Base-by-base conservation (phyloP, 2,888 invertebrate species). In the Eupithecia dodoneata region DNA sequence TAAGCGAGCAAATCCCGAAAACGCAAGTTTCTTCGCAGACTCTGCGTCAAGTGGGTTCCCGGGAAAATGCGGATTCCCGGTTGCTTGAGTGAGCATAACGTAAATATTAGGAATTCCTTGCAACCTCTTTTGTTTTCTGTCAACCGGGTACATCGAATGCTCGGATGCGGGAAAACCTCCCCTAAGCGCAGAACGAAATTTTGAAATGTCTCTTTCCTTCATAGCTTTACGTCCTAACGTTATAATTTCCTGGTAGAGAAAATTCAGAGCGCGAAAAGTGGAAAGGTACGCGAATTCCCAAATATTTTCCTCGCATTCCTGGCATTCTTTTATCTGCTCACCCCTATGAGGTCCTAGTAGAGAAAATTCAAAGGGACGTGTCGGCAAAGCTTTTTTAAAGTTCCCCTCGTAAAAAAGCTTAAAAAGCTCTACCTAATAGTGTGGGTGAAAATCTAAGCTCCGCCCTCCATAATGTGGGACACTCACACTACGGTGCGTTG, bases 151-250 rank as follows among this genome's bases (percentile, higher is more conserved):
- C 79, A 85, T 90, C 93, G 93, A 94, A 95, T 95, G 90, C 91
- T 90, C 93, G 87, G 93, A 92, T 95, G 95, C 93, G 95, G 94
- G 95, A 95, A 95, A 94, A 93, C 90, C 91, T 92, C 87, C 93
- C 90, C 88, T 92, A 92, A 90, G 90, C 89, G 89, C 87, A 85
- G 83, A 86, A 87, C 86, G 80, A 78, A 80, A 81, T 75, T 44
- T 83, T 83, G n/a, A 73, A 75, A 79, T 73, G 74, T 75, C 69
- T 71, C 73, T 73, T 67, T 30, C 18, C 55, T 75, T 76, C 72
- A 30, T 72, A 69, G 71, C 69, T 70, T 67, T 42, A 72, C 52
- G 63, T 71, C 74, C 72, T 1, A 5, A 12, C 13, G 45, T 47
- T 59, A 75, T 76, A 59, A 15, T 70, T n/a, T 66, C 76, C 79